These are phyloP conservation scores for Carassius auratus DNA, from an alignment of 2,113 vertebrate species.

Conservation along the genomic window DNA sequence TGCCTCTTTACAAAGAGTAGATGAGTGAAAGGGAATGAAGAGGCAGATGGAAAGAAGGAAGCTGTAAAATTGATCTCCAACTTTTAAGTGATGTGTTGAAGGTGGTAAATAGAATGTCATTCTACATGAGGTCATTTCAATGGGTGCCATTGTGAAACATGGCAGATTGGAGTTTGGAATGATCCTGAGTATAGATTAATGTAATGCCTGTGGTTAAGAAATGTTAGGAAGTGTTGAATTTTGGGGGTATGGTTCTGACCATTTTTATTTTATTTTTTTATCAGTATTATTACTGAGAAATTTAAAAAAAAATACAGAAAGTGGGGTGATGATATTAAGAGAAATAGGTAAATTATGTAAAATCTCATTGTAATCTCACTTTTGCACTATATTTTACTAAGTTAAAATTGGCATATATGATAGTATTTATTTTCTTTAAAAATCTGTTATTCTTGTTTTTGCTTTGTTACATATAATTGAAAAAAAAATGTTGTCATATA, in stretches of 20 bases:
- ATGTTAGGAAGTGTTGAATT: constrained; percentile 18
- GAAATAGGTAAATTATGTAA: neutral
- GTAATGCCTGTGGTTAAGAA: constrained; percentile 12
- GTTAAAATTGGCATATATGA: no score
- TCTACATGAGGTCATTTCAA: constrained; percentile 44
- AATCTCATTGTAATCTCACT: neutral
- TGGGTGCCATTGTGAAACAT: neutral
- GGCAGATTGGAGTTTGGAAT: neutral
- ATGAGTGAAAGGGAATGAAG: constrained; percentile 43
- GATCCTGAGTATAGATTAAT: neutral
- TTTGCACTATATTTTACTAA: neutral
- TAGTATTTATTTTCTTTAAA: no score
- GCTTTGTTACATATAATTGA: neutral
- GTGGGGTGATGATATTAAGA: neutral
- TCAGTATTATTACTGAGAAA: neutral
- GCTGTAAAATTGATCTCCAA: constrained; percentile 47
- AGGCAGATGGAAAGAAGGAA: constrained; percentile 24
- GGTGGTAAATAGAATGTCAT: constrained; percentile 42
- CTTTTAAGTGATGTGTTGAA: constrained; percentile 39
- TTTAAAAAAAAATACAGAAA: neutral
- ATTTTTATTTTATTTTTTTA: neutral
- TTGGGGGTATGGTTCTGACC: neutral
- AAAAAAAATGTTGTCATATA: neutral
- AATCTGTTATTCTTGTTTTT: no score
- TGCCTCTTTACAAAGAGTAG: constrained; percentile 61